A percentile compares a stretch with the other conserved stretches of the same genome.
Evolutionary conservation across 1,140 invertebrate species (phyloP).

Genomic region (Lepidostoma basale): DNA sequence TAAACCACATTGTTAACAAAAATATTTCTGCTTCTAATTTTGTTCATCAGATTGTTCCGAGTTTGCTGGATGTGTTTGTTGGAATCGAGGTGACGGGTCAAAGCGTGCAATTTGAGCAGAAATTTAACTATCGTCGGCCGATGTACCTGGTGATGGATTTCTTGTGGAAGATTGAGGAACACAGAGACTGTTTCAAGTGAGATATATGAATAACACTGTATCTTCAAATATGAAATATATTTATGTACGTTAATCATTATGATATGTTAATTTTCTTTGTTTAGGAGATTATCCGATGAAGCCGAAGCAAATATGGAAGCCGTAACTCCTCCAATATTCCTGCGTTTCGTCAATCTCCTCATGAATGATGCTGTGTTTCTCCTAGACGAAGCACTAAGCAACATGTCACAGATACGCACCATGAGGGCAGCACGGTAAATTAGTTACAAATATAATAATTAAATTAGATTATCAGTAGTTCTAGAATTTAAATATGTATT

Average conservation of each 20-base stretch:
- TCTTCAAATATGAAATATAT: slow-evolving; percentile 12
- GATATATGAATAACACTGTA: slow-evolving; percentile 41
- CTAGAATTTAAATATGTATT: not conserved
- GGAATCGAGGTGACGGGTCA: slow-evolving; percentile 97
- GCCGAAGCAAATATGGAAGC: slow-evolving; percentile 90
- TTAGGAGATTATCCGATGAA: slow-evolving; percentile 73
- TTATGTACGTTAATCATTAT: not conserved
- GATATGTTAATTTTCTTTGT: slow-evolving; percentile 33
- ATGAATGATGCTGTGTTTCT: slow-evolving; percentile 97
- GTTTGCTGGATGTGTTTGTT: slow-evolving; percentile 90
- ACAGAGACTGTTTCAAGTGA: slow-evolving; percentile 77
- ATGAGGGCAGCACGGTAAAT: slow-evolving; percentile 72
- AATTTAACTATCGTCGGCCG: slow-evolving; percentile 93
- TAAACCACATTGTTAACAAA: too few relatives aligned
- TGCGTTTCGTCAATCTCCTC: slow-evolving; percentile 92
- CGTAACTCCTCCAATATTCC: slow-evolving; percentile 86
- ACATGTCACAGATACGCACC: slow-evolving; percentile 82
- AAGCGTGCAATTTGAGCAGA: slow-evolving; percentile 94
- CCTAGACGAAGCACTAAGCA: slow-evolving; percentile 86
- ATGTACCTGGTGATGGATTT: slow-evolving; percentile 95
- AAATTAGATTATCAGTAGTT: not conserved
- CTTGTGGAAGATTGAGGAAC: slow-evolving; percentile 83
- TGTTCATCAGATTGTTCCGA: slow-evolving; percentile 67
- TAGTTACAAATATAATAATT: too few relatives aligned
- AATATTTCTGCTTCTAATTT: not conserved